Evolutionary conservation across 2,113 vertebrate genomes (phyloP).

Genomic region (Propithecus coquereli): DNA sequence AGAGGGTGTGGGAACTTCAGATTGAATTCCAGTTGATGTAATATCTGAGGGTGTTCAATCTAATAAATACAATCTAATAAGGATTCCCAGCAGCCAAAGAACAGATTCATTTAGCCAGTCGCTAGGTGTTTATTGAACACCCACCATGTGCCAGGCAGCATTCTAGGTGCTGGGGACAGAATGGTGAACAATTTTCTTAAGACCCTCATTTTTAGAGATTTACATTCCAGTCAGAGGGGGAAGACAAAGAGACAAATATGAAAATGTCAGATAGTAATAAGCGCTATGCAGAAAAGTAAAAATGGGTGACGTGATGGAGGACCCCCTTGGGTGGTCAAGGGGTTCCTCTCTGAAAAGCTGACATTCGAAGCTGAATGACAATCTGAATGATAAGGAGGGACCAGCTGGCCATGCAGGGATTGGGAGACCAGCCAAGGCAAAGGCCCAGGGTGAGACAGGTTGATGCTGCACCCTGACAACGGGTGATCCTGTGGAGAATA

Average conservation of each 20-base stretch:
- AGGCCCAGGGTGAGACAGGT: background rate
- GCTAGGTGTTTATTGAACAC: background rate
- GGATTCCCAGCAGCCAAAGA: background rate
- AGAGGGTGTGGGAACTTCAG: background rate
- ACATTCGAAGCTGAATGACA: background rate
- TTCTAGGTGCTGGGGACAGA: background rate
- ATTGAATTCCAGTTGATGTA: background rate
- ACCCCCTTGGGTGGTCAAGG: background rate
- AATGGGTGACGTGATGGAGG: background rate
- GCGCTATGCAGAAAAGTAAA: background rate
- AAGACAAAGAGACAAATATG: background rate
- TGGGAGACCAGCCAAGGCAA: background rate
- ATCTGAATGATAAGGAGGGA: background rate
- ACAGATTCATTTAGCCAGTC: background rate
- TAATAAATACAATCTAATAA: background rate
- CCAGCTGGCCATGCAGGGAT: background rate
- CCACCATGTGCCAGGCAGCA: background rate
- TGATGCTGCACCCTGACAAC: background rate
- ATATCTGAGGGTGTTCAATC: background rate
- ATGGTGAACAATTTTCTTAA: background rate
- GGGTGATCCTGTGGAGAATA: background rate
- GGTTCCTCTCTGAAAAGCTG: slow-evolving; percentile 8
- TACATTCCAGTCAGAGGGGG: background rate
- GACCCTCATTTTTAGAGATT: background rate
- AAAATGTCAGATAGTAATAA: background rate